These are phyloP conservation scores for Eulemur coronatus DNA, from an alignment of 2,797 vertebrate genomes.

Conservation along the genomic window DNA sequence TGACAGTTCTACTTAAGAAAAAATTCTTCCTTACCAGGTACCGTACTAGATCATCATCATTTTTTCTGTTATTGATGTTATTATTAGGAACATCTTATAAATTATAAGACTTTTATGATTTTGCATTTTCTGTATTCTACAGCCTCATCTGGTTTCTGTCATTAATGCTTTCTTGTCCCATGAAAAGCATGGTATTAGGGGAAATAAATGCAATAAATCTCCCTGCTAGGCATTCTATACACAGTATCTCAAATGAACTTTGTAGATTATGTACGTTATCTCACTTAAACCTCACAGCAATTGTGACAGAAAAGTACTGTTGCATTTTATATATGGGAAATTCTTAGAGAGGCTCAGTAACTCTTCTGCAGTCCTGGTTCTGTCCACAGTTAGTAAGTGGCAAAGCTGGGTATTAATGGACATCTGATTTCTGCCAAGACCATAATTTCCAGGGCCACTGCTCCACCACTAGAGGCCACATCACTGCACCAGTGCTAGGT, in stretches of 20 bases:
- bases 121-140: background rate
- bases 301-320: background rate
- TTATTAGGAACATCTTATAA: background rate
- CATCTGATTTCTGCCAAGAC: background rate
- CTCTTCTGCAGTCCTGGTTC: background rate
- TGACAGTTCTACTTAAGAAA: background rate
- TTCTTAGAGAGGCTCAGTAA: background rate
- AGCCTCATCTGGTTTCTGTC: background rate
- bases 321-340: background rate
- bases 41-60: background rate
- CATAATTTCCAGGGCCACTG: background rate
- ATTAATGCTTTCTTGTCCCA: background rate
- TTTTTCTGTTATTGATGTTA: background rate
- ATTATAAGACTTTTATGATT: background rate
- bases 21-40: background rate
- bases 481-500: background rate
- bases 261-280: background rate
- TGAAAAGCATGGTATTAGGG: background rate
- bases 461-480: background rate
- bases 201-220: background rate
- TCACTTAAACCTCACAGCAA: background rate
- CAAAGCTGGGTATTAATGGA: background rate
- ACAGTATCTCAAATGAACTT: background rate
- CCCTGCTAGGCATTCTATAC: background rate
- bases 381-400: background rate